Evolutionary conservation across 2,888 invertebrate species (phyloP), one percentile per base, ranked within the genome.

Genomic region (Macroteleia sp.): DNA sequence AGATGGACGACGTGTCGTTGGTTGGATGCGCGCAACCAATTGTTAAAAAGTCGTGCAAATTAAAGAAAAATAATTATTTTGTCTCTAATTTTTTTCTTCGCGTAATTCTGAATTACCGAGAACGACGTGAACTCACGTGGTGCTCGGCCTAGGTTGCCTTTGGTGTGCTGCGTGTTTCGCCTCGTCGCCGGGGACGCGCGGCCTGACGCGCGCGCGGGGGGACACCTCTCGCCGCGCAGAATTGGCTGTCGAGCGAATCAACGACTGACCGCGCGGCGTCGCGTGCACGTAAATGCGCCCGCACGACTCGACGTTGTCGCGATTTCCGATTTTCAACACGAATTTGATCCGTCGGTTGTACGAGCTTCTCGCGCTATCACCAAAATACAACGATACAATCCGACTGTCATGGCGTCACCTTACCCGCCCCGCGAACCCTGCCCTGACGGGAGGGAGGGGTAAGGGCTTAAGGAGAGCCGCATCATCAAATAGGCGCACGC

Each of bases 1-100:
- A 89, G 86, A 90, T 90, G 89, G 89, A 86, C 87, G 67, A 48
- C 67, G 28, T 42, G 32, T 39, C n/a, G 44, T 44, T 56, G 79
- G 67, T 1, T 22, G 34, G 12, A 25, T 44, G 12, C 74, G 78
- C 67, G 81, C 54, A 16, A 10, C 1, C n/a, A 28, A n/a, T 25
- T 0, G 22, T 1, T 6, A 3, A 4, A 6, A 25, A n/a, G n/a
- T n/a, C 6, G 3, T 25, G 3, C 25, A 25, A 25, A 6, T 25
- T n/a, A n/a, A n/a, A n/a, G n/a, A n/a, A n/a, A n/a, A n/a, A n/a
- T n/a, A n/a, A n/a, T n/a, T n/a, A n/a, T n/a, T n/a, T n/a, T n/a
- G n/a, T n/a, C n/a, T n/a, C n/a, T n/a, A n/a, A n/a, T n/a, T n/a
- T n/a, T n/a, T n/a, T n/a, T n/a, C n/a, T n/a, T n/a, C n/a, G n/a